Evolutionary conservation across 2,888 invertebrate species (phyloP).

Genomic region (Parapristionchus giblindavisi): DNA sequence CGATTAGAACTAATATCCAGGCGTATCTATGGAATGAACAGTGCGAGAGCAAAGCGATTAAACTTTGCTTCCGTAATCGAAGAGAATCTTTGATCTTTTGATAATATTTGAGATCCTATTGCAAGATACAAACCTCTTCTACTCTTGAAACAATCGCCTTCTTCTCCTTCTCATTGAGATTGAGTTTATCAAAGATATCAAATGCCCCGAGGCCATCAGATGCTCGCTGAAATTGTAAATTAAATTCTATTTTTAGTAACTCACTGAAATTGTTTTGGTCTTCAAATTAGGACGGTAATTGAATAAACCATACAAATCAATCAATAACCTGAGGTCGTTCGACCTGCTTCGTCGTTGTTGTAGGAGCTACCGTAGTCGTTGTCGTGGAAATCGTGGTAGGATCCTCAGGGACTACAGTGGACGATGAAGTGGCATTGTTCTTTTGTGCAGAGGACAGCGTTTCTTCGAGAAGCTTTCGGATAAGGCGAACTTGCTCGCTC

Average conservation of each 20-base stretch:
- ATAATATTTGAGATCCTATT: too few species aligned
- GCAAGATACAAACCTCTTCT: background rate
- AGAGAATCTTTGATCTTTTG: too few species aligned
- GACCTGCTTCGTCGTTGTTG: background rate
- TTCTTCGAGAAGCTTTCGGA: constrained; percentile 16
- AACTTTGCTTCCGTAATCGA: too few species aligned
- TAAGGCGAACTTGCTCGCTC: constrained; percentile 9
- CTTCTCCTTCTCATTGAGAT: constrained; percentile 28
- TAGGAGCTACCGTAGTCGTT: background rate
- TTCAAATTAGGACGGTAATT: background rate
- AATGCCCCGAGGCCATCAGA: too few species aligned
- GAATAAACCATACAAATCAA: background rate
- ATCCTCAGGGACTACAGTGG: too few species aligned
- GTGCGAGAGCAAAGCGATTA: too few species aligned
- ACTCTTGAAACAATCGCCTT: constrained; percentile 18
- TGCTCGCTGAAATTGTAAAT: too few species aligned
- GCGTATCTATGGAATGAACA: too few species aligned
- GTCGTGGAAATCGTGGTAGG: background rate
- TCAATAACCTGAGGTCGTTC: background rate
- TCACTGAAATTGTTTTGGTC: background rate
- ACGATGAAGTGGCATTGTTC: too few species aligned
- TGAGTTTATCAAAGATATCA: background rate
- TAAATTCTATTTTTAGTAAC: too few species aligned
- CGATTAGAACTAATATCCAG: too few species aligned
- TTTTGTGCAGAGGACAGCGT: constrained; percentile 1